Evolutionary conservation across 1,140 invertebrate genomes (phyloP).

Genomic region (Cydia strobilella): DNA sequence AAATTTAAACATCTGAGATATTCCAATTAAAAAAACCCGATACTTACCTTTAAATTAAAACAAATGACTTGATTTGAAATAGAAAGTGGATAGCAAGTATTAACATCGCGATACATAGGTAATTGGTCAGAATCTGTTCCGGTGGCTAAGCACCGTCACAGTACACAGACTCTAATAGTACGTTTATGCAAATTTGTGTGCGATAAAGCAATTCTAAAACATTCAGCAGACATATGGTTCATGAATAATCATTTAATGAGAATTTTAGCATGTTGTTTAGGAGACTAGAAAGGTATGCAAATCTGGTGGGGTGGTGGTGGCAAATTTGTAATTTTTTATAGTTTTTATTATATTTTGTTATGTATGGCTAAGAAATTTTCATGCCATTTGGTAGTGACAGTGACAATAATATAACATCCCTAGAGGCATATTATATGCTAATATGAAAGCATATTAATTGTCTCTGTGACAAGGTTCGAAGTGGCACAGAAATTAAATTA

Average conservation of each 20-base stretch:
- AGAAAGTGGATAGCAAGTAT: slow-evolving; percentile 31
- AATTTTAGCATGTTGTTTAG: background rate
- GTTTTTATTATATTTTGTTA: background rate
- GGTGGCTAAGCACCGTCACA: slow-evolving; percentile 17
- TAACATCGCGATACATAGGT: slow-evolving; percentile 26
- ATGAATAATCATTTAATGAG: background rate
- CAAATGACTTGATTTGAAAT: slow-evolving; percentile 30
- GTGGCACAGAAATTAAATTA: too few species aligned
- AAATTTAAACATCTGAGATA: background rate
- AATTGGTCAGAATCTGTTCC: slow-evolving; percentile 32
- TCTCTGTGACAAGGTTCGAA: too few species aligned
- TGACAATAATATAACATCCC: too few species aligned
- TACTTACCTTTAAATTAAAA: slow-evolving; percentile 13
- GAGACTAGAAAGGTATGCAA: background rate
- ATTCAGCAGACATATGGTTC: background rate
- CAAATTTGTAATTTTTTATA: background rate
- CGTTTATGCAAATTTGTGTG: slow-evolving; percentile 20
- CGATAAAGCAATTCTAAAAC: background rate
- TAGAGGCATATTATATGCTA: too few species aligned
- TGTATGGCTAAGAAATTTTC: too few species aligned
- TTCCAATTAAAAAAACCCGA: background rate
- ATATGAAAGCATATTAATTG: too few species aligned
- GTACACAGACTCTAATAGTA: slow-evolving; percentile 23
- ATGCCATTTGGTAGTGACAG: too few species aligned
- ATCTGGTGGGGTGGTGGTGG: background rate